Evolutionary conservation across 2,797 vertebrate genomes (phyloP), one percentile per base, ranked within the genome.

Genomic region (Pseudochaenichthys georgianus): DNA sequence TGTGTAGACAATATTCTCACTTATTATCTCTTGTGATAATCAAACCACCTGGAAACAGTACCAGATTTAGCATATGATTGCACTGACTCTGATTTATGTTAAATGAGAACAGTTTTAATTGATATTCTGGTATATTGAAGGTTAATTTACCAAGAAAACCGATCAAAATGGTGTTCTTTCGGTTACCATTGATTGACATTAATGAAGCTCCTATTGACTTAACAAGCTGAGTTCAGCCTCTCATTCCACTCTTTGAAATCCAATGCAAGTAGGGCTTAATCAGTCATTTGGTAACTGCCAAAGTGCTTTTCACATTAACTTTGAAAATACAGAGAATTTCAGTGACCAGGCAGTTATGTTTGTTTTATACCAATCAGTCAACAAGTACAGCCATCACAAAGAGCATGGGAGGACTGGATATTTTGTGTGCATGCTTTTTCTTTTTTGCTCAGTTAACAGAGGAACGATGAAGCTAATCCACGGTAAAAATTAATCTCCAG

Each of bases 311-410:
- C 58, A 55, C 15, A 46, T 80, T 55, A 51, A 79, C 31, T 75
- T 75, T 73, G 61, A 59, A 63, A 75, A 73, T 78, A 60, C 57
- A 57, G 31, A 58, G 53, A 5, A 45, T 62, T 34, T 75, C 61
- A 45, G 12, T 17, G 41, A 58, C n/a, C 2, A 23, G n/a, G 21
- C 17, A 38, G 17, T 74, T 66, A 47, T 50, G 50, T 72, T 87
- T 77, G 86, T 84, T 89, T 81, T 31, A 67, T 21, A 45, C 47
- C 70, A 82, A 50, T 76, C 62, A 76, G 65, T 64, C 28, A 67
- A 42, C 15, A 77, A 66, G 50, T 81, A 73, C 46, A 58, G 48
- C 54, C 46, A 54, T 23, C 46, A 9, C 31, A 59, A 48, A 57
- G 31, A 80, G 8, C 31, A 50, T n/a, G 8, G 15, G 57, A 73